Conservation (phyloP, 2,888 invertebrate genomes). For the Euphydryas editha region DNA sequence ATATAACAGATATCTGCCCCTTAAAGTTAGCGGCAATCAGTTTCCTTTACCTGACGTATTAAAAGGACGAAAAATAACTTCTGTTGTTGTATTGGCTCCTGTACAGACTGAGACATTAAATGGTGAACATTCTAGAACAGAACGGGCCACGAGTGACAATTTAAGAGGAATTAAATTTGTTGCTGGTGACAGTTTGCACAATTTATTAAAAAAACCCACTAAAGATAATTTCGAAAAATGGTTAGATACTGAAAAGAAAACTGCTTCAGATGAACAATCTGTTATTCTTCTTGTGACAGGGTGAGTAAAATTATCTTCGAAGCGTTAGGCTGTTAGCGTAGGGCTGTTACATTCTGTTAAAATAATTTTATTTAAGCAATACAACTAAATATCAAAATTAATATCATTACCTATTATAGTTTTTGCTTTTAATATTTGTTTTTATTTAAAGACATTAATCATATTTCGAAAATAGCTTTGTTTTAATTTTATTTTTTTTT, state of each 20-base stretch:
- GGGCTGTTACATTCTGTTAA: too few species aligned
- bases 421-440: neutral
- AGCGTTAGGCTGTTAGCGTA: too few species aligned
- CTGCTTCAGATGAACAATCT: constrained; percentile 89
- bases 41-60: constrained; percentile 92
- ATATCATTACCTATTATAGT: too few species aligned
- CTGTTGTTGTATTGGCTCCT: constrained; percentile 93
- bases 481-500: constrained; percentile 46
- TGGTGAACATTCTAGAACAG: constrained; percentile 74
- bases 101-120: constrained; percentile 87
- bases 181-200: constrained; percentile 89
- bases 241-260: constrained; percentile 90
- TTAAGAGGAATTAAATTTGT: constrained; percentile 89
- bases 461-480: too few species aligned
- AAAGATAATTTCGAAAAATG: constrained; percentile 91
- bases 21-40: constrained; percentile 93
- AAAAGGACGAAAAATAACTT: constrained; percentile 90
- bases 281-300: constrained; percentile 92
- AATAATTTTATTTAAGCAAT: too few species aligned
- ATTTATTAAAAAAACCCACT: constrained; percentile 89
- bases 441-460: neutral
- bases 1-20: constrained; percentile 92
- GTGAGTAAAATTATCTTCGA: constrained; percentile 76
- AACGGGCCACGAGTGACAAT: constrained; percentile 81
- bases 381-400: too few species aligned